Percentiles rank a stretch among this genome's conserved stretches.
These are phyloP conservation scores for Ataeniobius toweri DNA, from an alignment of 2,797 vertebrate genomes.

Conservation along the genomic window DNA sequence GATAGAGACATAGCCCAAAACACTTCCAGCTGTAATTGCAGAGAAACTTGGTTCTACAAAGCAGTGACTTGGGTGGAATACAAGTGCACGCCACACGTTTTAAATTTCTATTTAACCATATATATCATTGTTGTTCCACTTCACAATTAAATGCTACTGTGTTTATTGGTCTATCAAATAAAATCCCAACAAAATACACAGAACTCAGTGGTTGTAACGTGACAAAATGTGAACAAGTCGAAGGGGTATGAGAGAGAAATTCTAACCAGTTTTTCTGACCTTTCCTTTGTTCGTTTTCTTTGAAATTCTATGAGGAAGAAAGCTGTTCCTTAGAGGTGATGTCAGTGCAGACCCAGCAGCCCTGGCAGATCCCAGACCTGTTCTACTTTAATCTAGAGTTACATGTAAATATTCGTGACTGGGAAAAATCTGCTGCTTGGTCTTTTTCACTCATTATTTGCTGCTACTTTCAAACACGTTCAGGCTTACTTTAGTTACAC, in stretches of 20 bases:
- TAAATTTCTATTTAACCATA: not conserved
- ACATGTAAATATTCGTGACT: not conserved
- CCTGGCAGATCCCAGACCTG: not conserved
- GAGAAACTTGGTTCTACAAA: not conserved
- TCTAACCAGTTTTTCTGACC: not conserved
- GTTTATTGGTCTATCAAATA: not conserved
- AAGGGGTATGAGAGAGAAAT: not conserved
- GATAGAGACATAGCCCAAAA: too few species aligned
- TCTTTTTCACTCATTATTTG: not conserved
- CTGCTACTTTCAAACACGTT: constrained; percentile 13
- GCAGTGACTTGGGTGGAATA: not conserved
- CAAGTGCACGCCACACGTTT: not conserved
- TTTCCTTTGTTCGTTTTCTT: not conserved
- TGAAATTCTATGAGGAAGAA: not conserved
- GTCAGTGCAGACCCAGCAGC: not conserved
- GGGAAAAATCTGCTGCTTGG: constrained; percentile 20
- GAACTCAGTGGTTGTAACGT: not conserved
- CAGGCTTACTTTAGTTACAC: not conserved
- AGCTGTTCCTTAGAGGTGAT: not conserved
- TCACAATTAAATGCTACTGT: not conserved
- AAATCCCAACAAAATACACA: not conserved
- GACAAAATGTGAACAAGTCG: not conserved
- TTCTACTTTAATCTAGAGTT: constrained; percentile 7
- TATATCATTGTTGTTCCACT: not conserved
- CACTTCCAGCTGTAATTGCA: not conserved